Evolutionary conservation across 2,113 vertebrate species (phyloP).

Genomic region (Anhinga rufa): DNA sequence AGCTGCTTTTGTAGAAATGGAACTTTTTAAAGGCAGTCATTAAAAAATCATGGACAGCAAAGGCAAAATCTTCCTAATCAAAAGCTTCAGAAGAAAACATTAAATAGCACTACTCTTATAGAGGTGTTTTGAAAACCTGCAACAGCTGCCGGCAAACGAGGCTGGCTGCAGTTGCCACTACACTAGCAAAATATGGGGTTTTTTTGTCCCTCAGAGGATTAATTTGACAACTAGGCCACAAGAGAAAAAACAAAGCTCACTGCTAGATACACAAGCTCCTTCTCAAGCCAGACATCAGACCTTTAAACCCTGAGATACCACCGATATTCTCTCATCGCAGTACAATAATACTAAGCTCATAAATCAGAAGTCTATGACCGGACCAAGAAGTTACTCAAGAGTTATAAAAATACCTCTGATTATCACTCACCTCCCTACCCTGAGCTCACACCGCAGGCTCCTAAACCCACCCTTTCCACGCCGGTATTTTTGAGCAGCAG

Average conservation of each 20-base stretch:
- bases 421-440: background rate
- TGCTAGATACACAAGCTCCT: background rate
- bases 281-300: background rate
- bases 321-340: background rate
- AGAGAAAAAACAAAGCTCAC: background rate
- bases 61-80: background rate
- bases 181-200: background rate
- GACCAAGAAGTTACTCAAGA: background rate
- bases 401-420: background rate
- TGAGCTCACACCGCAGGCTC: background rate
- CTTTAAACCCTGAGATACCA: background rate
- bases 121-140: background rate
- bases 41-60: background rate
- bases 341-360: background rate
- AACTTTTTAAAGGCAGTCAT: background rate
- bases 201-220: background rate
- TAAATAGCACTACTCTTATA: background rate
- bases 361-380: background rate
- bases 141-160: background rate
- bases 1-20: background rate
- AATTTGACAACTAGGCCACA: background rate
- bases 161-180: background rate
- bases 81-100: background rate
- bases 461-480: background rate
- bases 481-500: background rate